These are phyloP conservation scores for Loriculus beryllinus DNA, from an alignment of 2,797 vertebrate genomes.

Conservation along the genomic window DNA sequence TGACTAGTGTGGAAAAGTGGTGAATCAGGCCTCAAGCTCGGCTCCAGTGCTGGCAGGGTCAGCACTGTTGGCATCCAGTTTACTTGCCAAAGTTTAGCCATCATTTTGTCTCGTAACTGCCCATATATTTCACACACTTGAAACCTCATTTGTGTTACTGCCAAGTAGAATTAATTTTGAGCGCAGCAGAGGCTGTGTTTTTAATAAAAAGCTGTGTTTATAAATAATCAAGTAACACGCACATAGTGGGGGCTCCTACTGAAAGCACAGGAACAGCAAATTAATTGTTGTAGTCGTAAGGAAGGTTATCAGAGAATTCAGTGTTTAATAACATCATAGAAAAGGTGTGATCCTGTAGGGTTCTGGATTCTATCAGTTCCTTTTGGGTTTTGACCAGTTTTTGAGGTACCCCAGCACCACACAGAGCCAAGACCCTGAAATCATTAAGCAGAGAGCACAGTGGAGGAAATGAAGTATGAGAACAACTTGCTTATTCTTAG, in stretches of 20 bases:
- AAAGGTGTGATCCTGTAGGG: neutral
- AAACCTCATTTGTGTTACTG: conserved; percentile 6
- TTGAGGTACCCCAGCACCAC: neutral
- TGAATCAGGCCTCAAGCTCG: neutral
- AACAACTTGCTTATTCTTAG: conserved; percentile 17
- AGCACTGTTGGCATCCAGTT: neutral
- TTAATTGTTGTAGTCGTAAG: conserved; percentile 6
- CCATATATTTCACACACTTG: neutral
- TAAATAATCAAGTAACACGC: conserved; percentile 45
- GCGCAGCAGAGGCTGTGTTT: conserved; percentile 1
- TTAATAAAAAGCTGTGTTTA: conserved; percentile 47
- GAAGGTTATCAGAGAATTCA: conserved; percentile 16
- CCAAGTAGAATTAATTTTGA: conserved; percentile 21
- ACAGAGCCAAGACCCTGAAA: neutral
- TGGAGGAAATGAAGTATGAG: neutral
- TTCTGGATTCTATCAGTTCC: neutral
- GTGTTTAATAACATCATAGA: neutral
- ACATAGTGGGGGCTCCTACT: neutral
- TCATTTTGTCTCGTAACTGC: neutral
- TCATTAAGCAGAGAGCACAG: conserved; percentile 27
- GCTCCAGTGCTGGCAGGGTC: neutral
- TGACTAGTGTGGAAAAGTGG: neutral
- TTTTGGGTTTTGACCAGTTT: neutral
- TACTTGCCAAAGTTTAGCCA: neutral
- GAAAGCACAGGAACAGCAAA: conserved; percentile 22